phyloP scores from a whole-genome alignment of 2,113 vertebrate species.

The Tonatia bakeri region DNA sequence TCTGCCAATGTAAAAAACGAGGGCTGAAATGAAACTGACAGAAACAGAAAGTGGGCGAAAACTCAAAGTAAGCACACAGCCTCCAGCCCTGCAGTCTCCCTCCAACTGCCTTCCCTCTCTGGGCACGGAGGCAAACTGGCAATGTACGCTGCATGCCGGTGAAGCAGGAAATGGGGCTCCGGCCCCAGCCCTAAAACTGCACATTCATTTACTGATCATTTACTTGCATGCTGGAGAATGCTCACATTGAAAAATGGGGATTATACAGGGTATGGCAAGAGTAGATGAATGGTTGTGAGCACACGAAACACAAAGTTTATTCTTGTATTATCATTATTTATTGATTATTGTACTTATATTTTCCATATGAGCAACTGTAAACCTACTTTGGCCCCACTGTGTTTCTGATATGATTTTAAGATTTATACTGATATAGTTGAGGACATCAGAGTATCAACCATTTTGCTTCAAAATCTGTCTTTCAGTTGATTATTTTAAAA shows the following conservation, averaged over 20 bases:
- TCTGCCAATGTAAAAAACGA: not conserved
- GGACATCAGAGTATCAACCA: not conserved
- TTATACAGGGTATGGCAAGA: not conserved
- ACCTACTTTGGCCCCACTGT: not conserved
- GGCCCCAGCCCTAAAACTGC: not conserved
- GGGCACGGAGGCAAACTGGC: not conserved
- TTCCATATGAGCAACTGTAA: not conserved
- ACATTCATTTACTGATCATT: not conserved
- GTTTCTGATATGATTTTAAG: not conserved
- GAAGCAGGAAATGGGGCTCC: not conserved
- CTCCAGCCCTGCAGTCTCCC: accelerated
- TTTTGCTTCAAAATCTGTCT: not conserved
- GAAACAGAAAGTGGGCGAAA: not conserved
- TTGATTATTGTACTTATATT: not conserved
- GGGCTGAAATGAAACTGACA: not conserved
- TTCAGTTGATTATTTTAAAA: not conserved
- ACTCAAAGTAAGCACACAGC: not conserved
- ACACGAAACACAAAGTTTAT: no score
- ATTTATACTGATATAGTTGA: not conserved
- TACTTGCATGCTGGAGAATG: not conserved
- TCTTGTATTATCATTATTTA: no score
- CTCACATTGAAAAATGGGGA: not conserved
- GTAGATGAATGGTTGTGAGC: not conserved
- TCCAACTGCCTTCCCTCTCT: not conserved
- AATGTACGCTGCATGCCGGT: accelerated